phyloP scores from a whole-genome alignment of 2,888 invertebrate genomes.

The Catocala nupta region DNA sequence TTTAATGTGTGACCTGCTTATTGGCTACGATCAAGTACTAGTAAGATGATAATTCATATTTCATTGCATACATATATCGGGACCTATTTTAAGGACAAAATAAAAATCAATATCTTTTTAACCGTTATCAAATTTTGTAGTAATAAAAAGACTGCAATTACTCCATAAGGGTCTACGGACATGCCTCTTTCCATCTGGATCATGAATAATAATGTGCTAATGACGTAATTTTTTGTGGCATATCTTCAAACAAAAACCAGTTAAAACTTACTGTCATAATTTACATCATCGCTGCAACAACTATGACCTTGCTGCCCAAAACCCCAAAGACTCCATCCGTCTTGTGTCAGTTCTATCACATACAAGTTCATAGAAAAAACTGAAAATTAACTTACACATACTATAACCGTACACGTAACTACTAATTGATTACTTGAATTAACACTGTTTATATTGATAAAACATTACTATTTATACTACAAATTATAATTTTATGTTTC shows the following conservation, averaged over 20 bases:
- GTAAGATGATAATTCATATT: too few species aligned
- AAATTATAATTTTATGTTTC: slow-evolving; percentile 12
- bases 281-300: slow-evolving; percentile 74
- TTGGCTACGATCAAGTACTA: too few species aligned
- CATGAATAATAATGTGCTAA: slow-evolving; percentile 1
- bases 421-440: slow-evolving; percentile 18
- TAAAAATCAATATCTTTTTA: too few species aligned
- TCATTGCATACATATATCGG: too few species aligned
- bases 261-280: slow-evolving; percentile 72
- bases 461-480: slow-evolving; percentile 13
- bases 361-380: slow-evolving; percentile 37
- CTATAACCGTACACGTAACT: slow-evolving; percentile 18
- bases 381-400: slow-evolving; percentile 33
- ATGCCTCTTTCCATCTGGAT: not conserved
- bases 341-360: slow-evolving; percentile 37
- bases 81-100: too few species aligned
- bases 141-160: not conserved
- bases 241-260: slow-evolving; percentile 28
- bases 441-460: slow-evolving; percentile 23
- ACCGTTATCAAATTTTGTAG: not conserved
- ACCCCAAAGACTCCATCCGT: slow-evolving; percentile 52
- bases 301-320: slow-evolving; percentile 72
- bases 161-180: not conserved
- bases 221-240: slow-evolving; percentile 10
- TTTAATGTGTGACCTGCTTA: too few species aligned